Evolutionary conservation across 2,797 vertebrate genomes (phyloP), one percentile per base, ranked within the genome.

Genomic region (Poeciliopsis infans): DNA sequence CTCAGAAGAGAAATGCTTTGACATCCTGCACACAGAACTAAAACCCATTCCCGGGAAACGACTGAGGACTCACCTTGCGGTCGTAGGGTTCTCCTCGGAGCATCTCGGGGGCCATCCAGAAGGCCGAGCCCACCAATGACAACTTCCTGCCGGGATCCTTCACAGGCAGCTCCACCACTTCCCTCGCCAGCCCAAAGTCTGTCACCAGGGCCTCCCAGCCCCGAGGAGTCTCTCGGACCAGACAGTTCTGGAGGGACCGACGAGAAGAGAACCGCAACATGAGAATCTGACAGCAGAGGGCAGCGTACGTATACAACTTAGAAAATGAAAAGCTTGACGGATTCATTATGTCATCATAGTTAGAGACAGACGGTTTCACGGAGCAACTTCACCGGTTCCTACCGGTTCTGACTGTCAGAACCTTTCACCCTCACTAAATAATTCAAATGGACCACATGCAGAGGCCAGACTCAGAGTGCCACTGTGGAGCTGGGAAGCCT

Each of bases 41-140:
- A 41, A 23, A 7, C 39, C 6, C 8, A 10, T 53, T 39, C 46
- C 41, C 7, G 20, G 5, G 41, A 55, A 45, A 15, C 2, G 36
- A 55, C 69, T 16, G 39, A 20, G 33, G 39, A n/a, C 20, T 66
- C 88, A 97, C 97, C 95, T 97, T 97, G 72, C 95, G 93, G 92
- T 97, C 96, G 0, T 97, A 98, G 0, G 95, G 97, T 79, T 98
- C 97, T 47, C 97, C 97, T 0, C 96, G 89, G 55, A 98, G 93
- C 97, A 97, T 98, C 90, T 98, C 97, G 0, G 97, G 97, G 8
- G 97, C 97, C 97, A 98, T 98, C 97, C 97, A 98, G 91, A 97
- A 98, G 39, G 97, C 97, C 0, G 97, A 97, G 47, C 97, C 97
- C 78, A 98, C 97, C 74, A 98, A 87, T 0, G 97, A 98, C 12